phyloP scores from a whole-genome alignment of 2,888 invertebrate species.

The Meghimatium bilineatum region DNA sequence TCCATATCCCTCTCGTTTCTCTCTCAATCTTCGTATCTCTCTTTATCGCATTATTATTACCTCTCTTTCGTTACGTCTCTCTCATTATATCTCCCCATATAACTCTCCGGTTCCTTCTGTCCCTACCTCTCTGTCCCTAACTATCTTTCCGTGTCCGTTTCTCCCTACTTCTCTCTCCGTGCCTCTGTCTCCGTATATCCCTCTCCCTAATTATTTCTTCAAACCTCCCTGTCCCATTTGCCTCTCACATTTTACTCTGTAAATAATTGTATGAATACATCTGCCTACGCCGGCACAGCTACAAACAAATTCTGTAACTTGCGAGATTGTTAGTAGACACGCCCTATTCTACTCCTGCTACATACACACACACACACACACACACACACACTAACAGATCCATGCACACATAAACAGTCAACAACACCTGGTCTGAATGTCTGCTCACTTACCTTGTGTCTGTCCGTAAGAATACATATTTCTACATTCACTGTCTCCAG shows the following conservation, averaged over 20 bases:
- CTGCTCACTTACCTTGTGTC: no score
- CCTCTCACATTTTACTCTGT: no score
- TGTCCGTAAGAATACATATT: no score
- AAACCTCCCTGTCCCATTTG: neutral
- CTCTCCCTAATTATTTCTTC: neutral
- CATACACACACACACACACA: neutral
- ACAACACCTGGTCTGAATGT: no score
- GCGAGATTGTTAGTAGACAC: no score
- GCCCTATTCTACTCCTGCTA: neutral
- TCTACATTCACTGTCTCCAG: no score
- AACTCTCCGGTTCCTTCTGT: neutral
- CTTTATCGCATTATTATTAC: neutral
- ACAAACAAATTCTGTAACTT: no score
- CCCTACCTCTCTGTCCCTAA: neutral
- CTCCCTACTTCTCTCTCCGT: neutral
- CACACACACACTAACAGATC: neutral
- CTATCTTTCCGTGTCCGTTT: neutral
- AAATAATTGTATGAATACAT: no score
- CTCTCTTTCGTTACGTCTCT: neutral
- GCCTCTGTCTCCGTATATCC: neutral
- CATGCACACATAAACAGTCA: no score
- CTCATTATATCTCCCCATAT: neutral
- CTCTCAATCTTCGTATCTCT: neutral
- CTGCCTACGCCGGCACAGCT: no score
- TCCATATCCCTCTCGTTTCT: neutral